Evolutionary conservation across 2,888 invertebrate species (phyloP), one percentile per base, ranked within the genome.

Genomic region (Nycteola revayana): DNA sequence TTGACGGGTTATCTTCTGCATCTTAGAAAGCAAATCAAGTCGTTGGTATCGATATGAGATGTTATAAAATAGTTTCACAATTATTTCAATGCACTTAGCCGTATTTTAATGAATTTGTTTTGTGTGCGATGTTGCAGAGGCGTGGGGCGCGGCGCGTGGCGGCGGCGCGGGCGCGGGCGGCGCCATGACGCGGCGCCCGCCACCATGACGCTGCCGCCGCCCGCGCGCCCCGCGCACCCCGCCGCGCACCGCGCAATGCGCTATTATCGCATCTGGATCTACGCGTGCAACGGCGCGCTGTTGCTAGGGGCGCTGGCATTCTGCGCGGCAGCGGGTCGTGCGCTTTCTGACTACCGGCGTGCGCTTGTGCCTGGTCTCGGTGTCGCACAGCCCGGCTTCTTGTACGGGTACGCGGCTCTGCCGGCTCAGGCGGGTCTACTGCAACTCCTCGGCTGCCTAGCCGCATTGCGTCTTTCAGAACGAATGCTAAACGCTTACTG

Each of bases 231-330:
- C 75, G 89, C 87, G 70, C 87, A 87, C 77, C 82, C 84, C 68
- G 80, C 85, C 78, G 90, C 90, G 80, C 89, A 90, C 68, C 90
- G 90, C 89, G 91, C 91, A 77, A 91, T 91, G 84, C 90, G 94
- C 91, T 95, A 95, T 90, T 95, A 95, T 89, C 94, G 95, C 89
- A 93, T 96, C 83, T 96, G 96, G 96, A 96, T 96, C 80, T 96
- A 96, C 91, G 94, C 95, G 80, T 96, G 95, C 93, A 96, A 96
- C 90, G 93, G 94, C 85, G 95, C 95, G 68, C 91, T 96, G 81
- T 90, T 96, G 82, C 92, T 95, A 65, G 94, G 94, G 75, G 94
- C 95, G 72, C 87, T 95, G 57, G 94, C 94, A 42, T 95, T 95
- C 78, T 92, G 93, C 68, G 93, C 93, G 54, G 94, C 94, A 56